A percentile compares a stretch with the other conserved stretches of the same genome.
Conservation (phyloP, 2,113 vertebrate genomes). For the Macaca nemestrina region DNA sequence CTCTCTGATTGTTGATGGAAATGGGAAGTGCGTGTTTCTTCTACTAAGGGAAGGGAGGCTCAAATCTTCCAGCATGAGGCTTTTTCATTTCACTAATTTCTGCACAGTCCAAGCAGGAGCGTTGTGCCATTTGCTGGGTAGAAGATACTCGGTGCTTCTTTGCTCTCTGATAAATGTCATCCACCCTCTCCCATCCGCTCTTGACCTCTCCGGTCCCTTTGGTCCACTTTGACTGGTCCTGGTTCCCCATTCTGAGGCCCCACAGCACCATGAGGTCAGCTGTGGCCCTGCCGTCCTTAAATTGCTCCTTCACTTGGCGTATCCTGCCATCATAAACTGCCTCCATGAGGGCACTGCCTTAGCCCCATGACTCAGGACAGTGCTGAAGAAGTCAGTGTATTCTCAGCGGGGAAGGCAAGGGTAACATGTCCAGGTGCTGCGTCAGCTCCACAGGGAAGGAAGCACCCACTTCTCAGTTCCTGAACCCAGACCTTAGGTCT, state of each 20-base stretch:
- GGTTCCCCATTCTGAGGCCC: too few species aligned
- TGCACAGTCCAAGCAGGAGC: not conserved
- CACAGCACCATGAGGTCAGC: too few species aligned
- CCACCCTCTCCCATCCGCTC: too few species aligned
- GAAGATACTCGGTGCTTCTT: accelerated
- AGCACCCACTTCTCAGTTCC: not conserved
- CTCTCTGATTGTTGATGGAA: not conserved
- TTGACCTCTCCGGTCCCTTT: too few species aligned
- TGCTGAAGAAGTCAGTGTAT: too few species aligned
- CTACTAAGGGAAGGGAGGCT: too few species aligned
- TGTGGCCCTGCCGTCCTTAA: too few species aligned
- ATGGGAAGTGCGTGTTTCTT: not conserved
- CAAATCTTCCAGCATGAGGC: too few species aligned
- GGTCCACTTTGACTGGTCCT: too few species aligned
- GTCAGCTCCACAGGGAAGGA: accelerated
- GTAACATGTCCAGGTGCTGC: not conserved
- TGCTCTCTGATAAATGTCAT: not conserved
- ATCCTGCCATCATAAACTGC: too few species aligned
- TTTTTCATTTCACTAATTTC: not conserved
- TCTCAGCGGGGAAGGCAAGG: accelerated
- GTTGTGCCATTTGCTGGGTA: not conserved
- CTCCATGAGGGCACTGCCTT: not conserved
- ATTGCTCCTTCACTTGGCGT: too few species aligned
- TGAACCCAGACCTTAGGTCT: not conserved
- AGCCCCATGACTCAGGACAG: accelerated